A percentile compares a stretch with the other conserved stretches of the same genome.
These are phyloP conservation scores for Holothuria glaberrima DNA, from an alignment of 35 echinoderm and acorn worm genomes.

Conservation along the genomic window DNA sequence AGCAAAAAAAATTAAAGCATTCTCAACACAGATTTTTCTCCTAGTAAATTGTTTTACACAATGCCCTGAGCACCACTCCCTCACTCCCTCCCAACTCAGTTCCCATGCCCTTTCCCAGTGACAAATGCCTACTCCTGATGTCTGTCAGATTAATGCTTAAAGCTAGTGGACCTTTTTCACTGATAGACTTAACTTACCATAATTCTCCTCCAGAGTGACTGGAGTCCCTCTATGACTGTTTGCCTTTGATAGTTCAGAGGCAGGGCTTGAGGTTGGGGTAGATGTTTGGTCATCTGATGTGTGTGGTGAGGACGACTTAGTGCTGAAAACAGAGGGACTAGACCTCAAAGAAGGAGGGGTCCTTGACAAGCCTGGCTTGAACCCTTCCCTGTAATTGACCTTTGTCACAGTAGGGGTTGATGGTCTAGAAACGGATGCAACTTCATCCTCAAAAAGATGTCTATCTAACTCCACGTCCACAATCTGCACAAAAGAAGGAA, in stretches of 20 bases:
- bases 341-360: constrained; percentile 47
- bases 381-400: constrained; percentile 94
- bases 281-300: constrained; percentile 75
- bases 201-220: constrained; percentile 29
- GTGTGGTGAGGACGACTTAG: constrained; percentile 49
- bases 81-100: too few species aligned
- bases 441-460: constrained; percentile 81
- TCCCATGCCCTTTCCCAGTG: too few species aligned
- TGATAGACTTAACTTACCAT: not conserved
- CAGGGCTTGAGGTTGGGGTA: constrained; percentile 46
- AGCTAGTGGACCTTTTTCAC: too few species aligned
- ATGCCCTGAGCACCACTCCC: too few species aligned
- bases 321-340: constrained; percentile 27
- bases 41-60: too few species aligned
- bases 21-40: too few species aligned
- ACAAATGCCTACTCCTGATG: too few species aligned
- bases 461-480: constrained; percentile 97
- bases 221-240: constrained; percentile 28
- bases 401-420: constrained; percentile 88
- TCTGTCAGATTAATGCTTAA: too few species aligned
- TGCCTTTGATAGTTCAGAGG: constrained; percentile 6
- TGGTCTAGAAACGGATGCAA: constrained; percentile 68
- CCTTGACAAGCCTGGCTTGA: constrained; percentile 71
- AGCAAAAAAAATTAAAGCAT: too few species aligned
- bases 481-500: constrained; percentile 58